Base-by-base conservation (phyloP, 1,140 invertebrate genomes). In the Pogonomyrmex barbatus region DNA sequence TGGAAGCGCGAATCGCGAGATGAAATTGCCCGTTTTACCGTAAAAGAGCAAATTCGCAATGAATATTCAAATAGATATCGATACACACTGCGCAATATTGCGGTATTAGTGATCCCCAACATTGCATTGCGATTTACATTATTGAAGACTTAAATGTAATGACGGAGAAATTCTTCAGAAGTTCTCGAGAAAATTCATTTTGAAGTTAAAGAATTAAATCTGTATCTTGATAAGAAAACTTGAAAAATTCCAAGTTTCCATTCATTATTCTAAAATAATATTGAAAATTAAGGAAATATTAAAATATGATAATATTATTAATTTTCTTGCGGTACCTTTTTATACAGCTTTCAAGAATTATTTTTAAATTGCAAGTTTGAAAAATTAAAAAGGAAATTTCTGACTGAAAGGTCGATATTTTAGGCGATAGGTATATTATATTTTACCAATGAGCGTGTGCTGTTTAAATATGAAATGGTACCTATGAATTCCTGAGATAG, bases 1-100 rank as follows among this genome's bases (percentile, higher is more conserved):
- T 62, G 42, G 54, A 36, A 73, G 42, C n/a, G 42, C 52, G 42
- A 47, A 83, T 60, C 33, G 67, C 52, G 68, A 52, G 60, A 83
- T 47, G 33, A 83, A 30, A 83, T 75, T 47, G 30, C 24, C 24
- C 17, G 12, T 45, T 82, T 45, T 24, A 52, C 5, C 9, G 54
- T 12, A 42, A 73, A 24, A 82, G 39, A 6, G 30, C 6, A 68
- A 81, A 42, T 54, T 45, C 47, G 47, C 12, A 36, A 81, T 56
- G 45, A 73, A 75, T 54, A 33, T 17, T 52, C 9, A 12, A 71
- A n/a, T 54, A 68, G 42, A 70, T 56, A 60, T 75, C 12, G 60
- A 17, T 24, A 47, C 4, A 4, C 1, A 36, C 4, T 63, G 33
- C 12, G 14, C 24, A 70, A 70, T 45, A 81, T 39, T 56, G 36